These are phyloP conservation scores for Bombus picipes DNA, from an alignment of 1,140 invertebrate species.

Conservation along the genomic window DNA sequence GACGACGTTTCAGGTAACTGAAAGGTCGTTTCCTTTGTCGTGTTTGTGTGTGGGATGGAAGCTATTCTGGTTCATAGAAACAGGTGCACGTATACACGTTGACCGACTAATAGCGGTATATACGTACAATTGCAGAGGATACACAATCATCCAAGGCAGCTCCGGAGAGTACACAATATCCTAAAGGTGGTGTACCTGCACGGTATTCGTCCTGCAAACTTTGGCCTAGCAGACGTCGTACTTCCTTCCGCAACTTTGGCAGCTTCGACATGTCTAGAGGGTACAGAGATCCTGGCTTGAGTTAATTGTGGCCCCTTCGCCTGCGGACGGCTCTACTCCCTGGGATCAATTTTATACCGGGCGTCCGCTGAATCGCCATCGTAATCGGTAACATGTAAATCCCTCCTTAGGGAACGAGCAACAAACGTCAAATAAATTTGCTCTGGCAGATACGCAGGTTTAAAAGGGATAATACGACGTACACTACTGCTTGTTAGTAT, in stretches of 20 bases:
- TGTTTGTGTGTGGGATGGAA: slow-evolving; percentile 45
- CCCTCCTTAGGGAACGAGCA: background rate
- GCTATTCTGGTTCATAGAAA: slow-evolving; percentile 20
- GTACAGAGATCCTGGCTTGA: slow-evolving; percentile 56
- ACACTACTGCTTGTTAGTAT: background rate
- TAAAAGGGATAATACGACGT: background rate
- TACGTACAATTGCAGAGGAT: slow-evolving; percentile 32
- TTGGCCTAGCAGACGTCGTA: slow-evolving; percentile 43
- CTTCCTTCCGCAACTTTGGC: slow-evolving; percentile 63
- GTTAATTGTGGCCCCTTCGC: slow-evolving; percentile 60
- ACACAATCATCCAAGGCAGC: slow-evolving; percentile 48
- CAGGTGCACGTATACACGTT: slow-evolving; percentile 12
- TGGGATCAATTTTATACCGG: slow-evolving; percentile 56
- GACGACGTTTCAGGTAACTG: slow-evolving; percentile 69
- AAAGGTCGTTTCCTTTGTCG: slow-evolving; percentile 70
- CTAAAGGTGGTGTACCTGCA: slow-evolving; percentile 51
- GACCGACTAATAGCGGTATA: background rate
- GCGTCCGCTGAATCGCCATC: background rate
- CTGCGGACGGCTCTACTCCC: slow-evolving; percentile 19
- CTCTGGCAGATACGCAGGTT: background rate
- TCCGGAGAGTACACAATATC: slow-evolving; percentile 44
- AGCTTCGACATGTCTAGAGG: slow-evolving; percentile 47
- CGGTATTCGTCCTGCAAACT: slow-evolving; percentile 62
- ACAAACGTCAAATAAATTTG: background rate
- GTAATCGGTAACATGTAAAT: background rate